Conservation (phyloP, 35 echinoderm and acorn worm species). For the Amphiura filiformis region DNA sequence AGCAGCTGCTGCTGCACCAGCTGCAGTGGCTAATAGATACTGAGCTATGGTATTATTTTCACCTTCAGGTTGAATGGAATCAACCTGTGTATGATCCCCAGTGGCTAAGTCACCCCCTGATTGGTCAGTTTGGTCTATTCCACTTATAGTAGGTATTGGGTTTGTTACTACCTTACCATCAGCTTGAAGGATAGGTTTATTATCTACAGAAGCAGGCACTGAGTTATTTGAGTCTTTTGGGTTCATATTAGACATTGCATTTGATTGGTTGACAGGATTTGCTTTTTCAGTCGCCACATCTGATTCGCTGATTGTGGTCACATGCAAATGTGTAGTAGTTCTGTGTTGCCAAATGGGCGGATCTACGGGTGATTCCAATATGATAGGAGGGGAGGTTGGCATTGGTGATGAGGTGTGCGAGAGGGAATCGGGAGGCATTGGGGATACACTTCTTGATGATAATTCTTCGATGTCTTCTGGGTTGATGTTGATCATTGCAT, state of each 20-base stretch:
- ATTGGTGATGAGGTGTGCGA: not conserved
- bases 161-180: not conserved
- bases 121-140: not conserved
- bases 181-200: no score
- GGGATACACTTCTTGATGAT: conserved; percentile 38
- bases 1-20: conserved; percentile 5
- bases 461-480: conserved; percentile 46
- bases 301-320: not conserved
- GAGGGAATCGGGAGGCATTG: conserved; percentile 22
- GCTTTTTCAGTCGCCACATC: not conserved
- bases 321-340: not conserved
- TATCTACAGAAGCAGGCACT: not conserved
- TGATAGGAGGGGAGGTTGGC: not conserved
- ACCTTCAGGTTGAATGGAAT: not conserved
- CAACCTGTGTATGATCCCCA: not conserved
- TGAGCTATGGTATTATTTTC: not conserved
- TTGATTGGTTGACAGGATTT: not conserved
- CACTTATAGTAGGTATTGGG: not conserved
- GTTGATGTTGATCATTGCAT: conserved; percentile 52
- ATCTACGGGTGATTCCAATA: conserved; percentile 19
- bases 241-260: not conserved
- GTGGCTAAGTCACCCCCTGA: not conserved
- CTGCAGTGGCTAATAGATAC: not conserved
- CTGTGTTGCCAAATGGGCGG: conserved; percentile 4
- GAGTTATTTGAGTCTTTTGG: not conserved